Evolutionary conservation across 2,888 invertebrate species (phyloP).

Genomic region (Germaria angustata): DNA sequence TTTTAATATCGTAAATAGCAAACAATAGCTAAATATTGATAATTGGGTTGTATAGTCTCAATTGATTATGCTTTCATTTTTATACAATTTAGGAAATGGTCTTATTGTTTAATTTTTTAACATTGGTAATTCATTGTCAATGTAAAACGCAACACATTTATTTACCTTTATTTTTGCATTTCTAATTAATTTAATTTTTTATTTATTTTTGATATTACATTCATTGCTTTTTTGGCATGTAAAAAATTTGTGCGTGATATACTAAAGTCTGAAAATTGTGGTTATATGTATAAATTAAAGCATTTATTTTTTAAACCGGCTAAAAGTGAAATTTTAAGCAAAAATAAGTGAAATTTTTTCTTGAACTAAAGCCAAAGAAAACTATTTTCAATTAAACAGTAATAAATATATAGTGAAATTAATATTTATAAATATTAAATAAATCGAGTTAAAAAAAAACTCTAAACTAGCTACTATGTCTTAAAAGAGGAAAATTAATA

Average conservation of each 20-base stretch:
- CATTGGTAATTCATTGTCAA: slow-evolving; percentile 39
- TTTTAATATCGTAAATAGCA: too few relatives aligned
- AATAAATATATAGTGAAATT: too few relatives aligned
- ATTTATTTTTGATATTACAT: neutral
- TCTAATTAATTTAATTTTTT: neutral
- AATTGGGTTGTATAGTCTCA: too few relatives aligned
- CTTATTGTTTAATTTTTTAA: too few relatives aligned
- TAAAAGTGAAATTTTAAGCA: slow-evolving; percentile 45
- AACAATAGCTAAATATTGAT: too few relatives aligned
- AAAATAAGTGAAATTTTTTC: slow-evolving; percentile 35
- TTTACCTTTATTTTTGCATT: too few relatives aligned
- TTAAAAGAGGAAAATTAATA: too few relatives aligned
- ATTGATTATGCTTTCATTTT: too few relatives aligned
- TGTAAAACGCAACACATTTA: slow-evolving; percentile 13
- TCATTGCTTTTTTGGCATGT: slow-evolving; percentile 3
- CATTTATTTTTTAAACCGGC: slow-evolving; percentile 1
- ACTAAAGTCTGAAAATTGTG: neutral
- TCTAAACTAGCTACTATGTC: too few relatives aligned
- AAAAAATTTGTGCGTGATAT: slow-evolving; percentile 20
- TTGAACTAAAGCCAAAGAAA: slow-evolving; percentile 32
- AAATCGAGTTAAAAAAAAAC: too few relatives aligned
- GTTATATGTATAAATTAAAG: neutral
- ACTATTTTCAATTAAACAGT: neutral
- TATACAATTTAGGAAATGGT: too few relatives aligned
- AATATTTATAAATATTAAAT: too few relatives aligned